Evolutionary conservation across 1,140 invertebrate species (phyloP), one percentile per base, ranked within the genome.

Genomic region (Gonatopus flavifemur): DNA sequence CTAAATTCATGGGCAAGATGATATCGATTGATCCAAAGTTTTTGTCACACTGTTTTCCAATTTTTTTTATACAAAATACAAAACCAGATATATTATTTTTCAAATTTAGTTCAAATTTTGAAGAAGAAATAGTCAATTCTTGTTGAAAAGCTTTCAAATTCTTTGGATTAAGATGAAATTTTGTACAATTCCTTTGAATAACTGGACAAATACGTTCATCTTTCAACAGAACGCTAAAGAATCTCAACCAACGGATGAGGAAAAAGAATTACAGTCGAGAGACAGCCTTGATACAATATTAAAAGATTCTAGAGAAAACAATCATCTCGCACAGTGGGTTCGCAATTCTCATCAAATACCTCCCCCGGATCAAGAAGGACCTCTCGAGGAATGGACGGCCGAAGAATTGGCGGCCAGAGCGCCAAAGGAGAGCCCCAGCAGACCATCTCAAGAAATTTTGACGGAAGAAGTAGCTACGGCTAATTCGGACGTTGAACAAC

Each of bases 241-340:
- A 10, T 35, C 52, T 18, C 42, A 49, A 21, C 58, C 60, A 44
- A 49, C 51, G 68, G 80, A 55, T 71, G 81, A 67, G 79, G 82
- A 72, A 76, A 81, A 72, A 80, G 81, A 49, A 81, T 84, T 52
- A 80, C 83, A 25, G 55, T 86, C 51, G 15, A 62, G 57, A 15
- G 67, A 69, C 43, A 66, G 58, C 24, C 40, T 74, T 32, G 69
- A 68, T 2, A 56, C 59, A 3, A 66, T 69, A 22, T 47, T 66
- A 6, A 64, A 68, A 40, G 59, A 62, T 49, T 66, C 67, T 12
- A 55, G 64, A 25, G 68, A 72, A 43, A 62, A 68, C 42, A 77
- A 76, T 60, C 86, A 89, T 64, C 69, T 89, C 33, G 85, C 86
- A 31, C 84, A 86, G 58, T 88, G 88, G 88, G 88, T 89, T 53